Evolutionary conservation across 1,140 invertebrate genomes (phyloP), one percentile per base, ranked within the genome.

Genomic region (Rhopalosiphum padi): DNA sequence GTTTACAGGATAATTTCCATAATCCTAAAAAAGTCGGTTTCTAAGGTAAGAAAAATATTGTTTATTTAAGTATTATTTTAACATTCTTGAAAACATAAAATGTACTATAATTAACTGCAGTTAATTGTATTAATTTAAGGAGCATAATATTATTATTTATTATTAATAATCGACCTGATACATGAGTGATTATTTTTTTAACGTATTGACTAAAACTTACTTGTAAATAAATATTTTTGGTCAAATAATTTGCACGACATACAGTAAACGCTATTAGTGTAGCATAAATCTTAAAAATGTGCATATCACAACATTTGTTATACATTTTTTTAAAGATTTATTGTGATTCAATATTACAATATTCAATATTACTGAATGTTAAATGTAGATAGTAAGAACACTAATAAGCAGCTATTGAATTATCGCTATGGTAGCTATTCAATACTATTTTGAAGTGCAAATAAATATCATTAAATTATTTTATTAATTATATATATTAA

Each of bases 141-240:
- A 35, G 18, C 15, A 21, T 85, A 11, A 85, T 8, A 23, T 25
- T 43, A 85, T 25, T 85, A 43, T 43, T 25, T 43, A 85, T 25
- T 85, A 43, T 43, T 85, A 60, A 25, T 37, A 4, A 7, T 86
- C 18, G 5, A 25, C 22, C 22, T 86, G 1, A 86, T 46, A 46
- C 23, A 37, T 30, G 46, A 25, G 25, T 43, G 6, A 23, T 25
- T 15, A 25, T 25, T 18, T 86, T 30, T 86, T 46, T n/a, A 86
- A 46, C 23, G 2, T 41, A 30, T 48, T 23, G 21, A 83, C 2
- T 87, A 30, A 48, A 88, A 55, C 48, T 5, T 89, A 89, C 88
- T 23, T 89, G 21, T 89, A 89, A 55, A 89, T 37, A 89, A 86
- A 46, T 86, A 46, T 86, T n/a, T 37, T 89, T 37, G 23, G n/a